Evolutionary conservation across 2,113 vertebrate genomes (phyloP).

Genomic region (Cyrtonyx montezumae): DNA sequence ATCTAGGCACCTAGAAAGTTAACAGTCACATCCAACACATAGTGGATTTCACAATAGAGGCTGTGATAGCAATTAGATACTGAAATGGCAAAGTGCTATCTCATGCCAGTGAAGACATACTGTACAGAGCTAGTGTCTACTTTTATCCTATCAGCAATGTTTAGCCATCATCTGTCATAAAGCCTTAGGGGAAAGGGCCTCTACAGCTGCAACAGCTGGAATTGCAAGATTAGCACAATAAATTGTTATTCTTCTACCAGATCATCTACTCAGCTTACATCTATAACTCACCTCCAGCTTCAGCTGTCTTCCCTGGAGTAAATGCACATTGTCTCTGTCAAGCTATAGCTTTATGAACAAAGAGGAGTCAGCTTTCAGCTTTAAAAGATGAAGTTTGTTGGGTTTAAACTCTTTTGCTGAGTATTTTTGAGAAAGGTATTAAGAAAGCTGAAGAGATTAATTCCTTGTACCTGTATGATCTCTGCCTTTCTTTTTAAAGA

Average conservation of each 20-base stretch:
- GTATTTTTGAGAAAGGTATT: background rate
- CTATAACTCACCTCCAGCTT: background rate
- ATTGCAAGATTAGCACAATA: constrained; percentile 22
- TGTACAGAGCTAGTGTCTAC: background rate
- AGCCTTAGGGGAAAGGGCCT: constrained; percentile 35
- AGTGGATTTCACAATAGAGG: constrained; percentile 23
- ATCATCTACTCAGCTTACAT: background rate
- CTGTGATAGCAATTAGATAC: constrained; percentile 3
- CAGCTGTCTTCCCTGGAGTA: background rate
- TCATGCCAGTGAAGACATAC: constrained; percentile 17
- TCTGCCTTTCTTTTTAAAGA: background rate
- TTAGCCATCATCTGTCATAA: constrained; percentile 28
- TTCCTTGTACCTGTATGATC: background rate
- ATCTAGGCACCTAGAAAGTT: background rate
- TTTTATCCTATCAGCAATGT: constrained; percentile 3
- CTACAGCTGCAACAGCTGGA: constrained; percentile 45
- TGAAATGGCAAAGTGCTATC: constrained; percentile 49
- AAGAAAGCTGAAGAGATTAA: constrained; percentile 7
- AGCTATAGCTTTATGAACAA: background rate
- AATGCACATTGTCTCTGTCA: background rate
- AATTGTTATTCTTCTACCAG: constrained; percentile 10
- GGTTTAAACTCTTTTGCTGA: background rate
- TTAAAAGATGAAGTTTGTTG: background rate
- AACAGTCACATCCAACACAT: background rate
- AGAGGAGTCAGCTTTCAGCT: background rate